phyloP scores from a whole-genome alignment of 2,888 invertebrate species.

The Machimus rusticus region DNA sequence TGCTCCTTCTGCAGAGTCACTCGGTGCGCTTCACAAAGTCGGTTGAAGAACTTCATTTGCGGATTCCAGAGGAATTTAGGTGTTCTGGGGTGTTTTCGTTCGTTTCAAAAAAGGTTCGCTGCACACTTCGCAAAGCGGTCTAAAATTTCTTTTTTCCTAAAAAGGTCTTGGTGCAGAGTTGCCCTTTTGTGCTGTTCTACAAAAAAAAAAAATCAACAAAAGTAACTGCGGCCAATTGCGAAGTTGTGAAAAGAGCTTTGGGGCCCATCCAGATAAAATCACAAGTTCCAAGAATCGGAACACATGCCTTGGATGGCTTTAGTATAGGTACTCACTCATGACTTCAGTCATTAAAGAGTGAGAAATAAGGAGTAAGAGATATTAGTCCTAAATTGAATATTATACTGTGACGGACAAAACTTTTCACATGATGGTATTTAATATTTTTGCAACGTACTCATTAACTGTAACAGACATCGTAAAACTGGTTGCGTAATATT shows the following conservation, averaged over 20 bases:
- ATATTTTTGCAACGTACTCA: no score
- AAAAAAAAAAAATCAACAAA: not conserved
- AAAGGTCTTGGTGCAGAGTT: not conserved
- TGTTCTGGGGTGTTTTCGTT: not conserved
- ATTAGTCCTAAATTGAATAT: no score
- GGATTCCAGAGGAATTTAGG: not conserved
- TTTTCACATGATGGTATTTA: no score
- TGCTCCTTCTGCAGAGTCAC: not conserved
- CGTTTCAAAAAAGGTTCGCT: not conserved
- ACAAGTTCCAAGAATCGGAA: not conserved
- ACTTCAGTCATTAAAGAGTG: not conserved
- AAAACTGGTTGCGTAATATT: no score
- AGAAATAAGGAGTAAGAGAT: not conserved
- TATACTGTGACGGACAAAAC: no score
- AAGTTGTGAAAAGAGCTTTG: not conserved
- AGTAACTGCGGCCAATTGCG: not conserved
- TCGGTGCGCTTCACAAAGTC: not conserved
- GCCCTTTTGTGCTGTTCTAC: not conserved
- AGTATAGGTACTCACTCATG: not conserved
- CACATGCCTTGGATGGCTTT: not conserved
- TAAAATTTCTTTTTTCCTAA: not conserved
- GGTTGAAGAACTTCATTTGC: not conserved
- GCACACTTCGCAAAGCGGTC: not conserved
- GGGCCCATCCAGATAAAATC: not conserved
- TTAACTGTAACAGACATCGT: no score